These are phyloP conservation scores for Ophthalmolycus amberensis DNA, from an alignment of 2,113 vertebrate genomes.

Conservation along the genomic window DNA sequence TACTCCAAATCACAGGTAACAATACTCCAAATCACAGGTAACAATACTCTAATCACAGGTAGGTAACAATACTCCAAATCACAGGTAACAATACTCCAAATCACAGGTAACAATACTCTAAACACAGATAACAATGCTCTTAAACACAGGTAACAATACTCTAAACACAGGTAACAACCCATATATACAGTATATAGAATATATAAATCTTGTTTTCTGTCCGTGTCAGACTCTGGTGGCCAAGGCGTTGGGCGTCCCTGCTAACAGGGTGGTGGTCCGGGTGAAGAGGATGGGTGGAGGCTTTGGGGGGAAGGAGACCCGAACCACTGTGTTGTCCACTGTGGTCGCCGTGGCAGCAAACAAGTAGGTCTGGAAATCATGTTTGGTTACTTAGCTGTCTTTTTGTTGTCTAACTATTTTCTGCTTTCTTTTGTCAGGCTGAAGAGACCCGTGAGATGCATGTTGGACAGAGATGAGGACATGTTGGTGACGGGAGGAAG, in stretches of 20 bases:
- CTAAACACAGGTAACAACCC: not conserved
- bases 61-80: too few species aligned
- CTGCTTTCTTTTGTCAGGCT: slow-evolving; percentile 75
- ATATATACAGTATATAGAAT: not conserved
- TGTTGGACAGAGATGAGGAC: slow-evolving; percentile 96
- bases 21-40: too few species aligned
- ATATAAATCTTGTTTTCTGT: too few species aligned
- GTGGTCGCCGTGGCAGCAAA: slow-evolving; percentile 91
- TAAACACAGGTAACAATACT: not conserved
- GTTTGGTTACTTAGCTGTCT: not conserved
- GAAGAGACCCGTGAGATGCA: slow-evolving; percentile 90
- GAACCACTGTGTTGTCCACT: slow-evolving; percentile 86
- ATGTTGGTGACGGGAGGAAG: slow-evolving; percentile 95
- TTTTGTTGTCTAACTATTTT: not conserved
- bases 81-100: not conserved
- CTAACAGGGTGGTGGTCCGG: slow-evolving; percentile 88
- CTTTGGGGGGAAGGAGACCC: slow-evolving; percentile 96
- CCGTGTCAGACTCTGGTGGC: slow-evolving; percentile 83
- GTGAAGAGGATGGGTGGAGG: slow-evolving; percentile 97
- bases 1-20: not conserved
- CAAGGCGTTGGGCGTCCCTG: slow-evolving; percentile 88
- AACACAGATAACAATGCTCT: not conserved
- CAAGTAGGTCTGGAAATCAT: slow-evolving; percentile 79
- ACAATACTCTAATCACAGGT: too few species aligned
- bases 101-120: not conserved